Percentiles rank a stretch among this genome's conserved stretches.
phyloP scores from a whole-genome alignment of 1,140 invertebrate species.

The Temnothorax nylanderi region DNA sequence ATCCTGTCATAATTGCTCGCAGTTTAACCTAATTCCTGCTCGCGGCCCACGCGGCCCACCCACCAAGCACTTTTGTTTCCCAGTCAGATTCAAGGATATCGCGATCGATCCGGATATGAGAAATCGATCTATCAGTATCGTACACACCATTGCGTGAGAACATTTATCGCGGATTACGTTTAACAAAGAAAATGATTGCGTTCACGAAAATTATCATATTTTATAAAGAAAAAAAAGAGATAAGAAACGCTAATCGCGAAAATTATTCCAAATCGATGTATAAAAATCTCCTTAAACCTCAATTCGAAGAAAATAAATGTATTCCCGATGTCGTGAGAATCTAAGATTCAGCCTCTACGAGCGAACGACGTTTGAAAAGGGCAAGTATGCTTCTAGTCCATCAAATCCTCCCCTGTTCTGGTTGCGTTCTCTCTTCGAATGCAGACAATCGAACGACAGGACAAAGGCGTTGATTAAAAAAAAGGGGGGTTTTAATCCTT shows the following conservation, averaged over 20 bases:
- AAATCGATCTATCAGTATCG: neutral
- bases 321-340: neutral
- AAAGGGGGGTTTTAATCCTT: conserved; percentile 65
- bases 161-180: neutral
- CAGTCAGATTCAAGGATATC: conserved; percentile 41
- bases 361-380: neutral
- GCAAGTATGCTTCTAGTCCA: conserved; percentile 39
- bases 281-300: neutral
- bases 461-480: conserved; percentile 81
- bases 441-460: conserved; percentile 77
- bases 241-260: neutral
- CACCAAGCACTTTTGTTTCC: conserved; percentile 53
- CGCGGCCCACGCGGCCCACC: conserved; percentile 68
- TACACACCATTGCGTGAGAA: neutral
- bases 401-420: conserved; percentile 51
- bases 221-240: neutral
- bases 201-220: neutral
- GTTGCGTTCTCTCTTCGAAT: conserved; percentile 45
- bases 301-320: neutral
- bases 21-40: conserved; percentile 78
- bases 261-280: neutral
- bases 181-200: neutral
- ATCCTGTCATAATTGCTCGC: conserved; percentile 78
- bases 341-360: neutral
- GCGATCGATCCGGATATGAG: neutral